These are phyloP conservation scores for Pygoscelis antarcticus DNA, from an alignment of 2,113 vertebrate genomes.

Conservation along the genomic window DNA sequence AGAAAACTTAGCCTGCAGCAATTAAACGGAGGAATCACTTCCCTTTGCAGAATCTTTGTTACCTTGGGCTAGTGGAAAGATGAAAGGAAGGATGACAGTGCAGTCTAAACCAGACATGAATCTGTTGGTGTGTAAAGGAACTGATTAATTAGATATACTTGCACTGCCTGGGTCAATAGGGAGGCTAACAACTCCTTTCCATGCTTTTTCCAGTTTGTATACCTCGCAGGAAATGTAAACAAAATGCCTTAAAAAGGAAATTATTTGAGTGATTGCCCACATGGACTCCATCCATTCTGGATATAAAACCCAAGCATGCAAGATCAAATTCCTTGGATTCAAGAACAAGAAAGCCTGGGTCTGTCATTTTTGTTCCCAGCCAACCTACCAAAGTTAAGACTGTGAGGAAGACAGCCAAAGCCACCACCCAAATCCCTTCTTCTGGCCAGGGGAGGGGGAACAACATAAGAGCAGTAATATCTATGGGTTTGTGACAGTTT, in stretches of 20 bases:
- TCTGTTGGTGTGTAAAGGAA: background rate
- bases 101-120: background rate
- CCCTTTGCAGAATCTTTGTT: constrained; percentile 8
- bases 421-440: background rate
- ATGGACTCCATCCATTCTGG: background rate
- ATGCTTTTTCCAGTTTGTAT: background rate
- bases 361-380: background rate
- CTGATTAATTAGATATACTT: background rate
- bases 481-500: background rate
- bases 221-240: background rate
- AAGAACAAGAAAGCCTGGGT: background rate
- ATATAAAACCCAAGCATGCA: background rate
- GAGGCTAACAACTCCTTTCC: background rate
- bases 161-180: background rate
- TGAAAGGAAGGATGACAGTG: constrained; percentile 29
- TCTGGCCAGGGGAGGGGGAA: background rate
- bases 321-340: background rate
- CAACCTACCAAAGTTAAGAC: background rate
- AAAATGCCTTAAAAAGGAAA: background rate
- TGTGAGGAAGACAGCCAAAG: background rate
- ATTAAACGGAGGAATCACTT: constrained; percentile 42
- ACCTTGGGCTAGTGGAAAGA: background rate
- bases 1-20: constrained; percentile 40
- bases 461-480: background rate
- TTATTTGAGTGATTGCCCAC: background rate